Conservation (phyloP, 2,888 invertebrate species). For the Eilema sororculum region DNA sequence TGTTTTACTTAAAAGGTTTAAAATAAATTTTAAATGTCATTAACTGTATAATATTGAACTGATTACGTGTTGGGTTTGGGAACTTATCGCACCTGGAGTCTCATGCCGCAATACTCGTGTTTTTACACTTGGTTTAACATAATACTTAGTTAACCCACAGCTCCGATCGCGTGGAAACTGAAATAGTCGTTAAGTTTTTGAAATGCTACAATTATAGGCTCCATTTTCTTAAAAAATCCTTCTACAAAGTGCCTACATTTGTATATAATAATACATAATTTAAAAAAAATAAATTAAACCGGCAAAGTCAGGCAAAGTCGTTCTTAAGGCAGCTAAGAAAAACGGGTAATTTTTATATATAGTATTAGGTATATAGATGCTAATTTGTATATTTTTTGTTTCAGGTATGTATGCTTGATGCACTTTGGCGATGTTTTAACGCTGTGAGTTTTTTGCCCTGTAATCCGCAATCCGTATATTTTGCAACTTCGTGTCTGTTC, state of each 20-base stretch:
- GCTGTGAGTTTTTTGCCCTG: constrained; percentile 13
- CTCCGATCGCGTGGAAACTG: background rate
- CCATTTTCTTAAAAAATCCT: background rate
- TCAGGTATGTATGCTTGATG: constrained; percentile 19
- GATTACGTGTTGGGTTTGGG: background rate
- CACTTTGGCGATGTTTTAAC: background rate
- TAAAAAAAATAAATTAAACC: too few species aligned
- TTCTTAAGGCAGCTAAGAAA: background rate
- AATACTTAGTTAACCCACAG: too few species aligned
- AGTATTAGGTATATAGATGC: background rate
- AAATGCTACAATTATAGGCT: background rate
- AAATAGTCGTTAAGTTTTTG: background rate
- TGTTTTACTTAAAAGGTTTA: background rate
- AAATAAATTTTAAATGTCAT: background rate
- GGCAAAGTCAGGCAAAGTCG: too few species aligned
- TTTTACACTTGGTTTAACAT: background rate
- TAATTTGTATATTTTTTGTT: constrained; percentile 16
- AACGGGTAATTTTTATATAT: background rate
- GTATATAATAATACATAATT: too few species aligned
- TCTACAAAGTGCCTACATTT: too few species aligned
- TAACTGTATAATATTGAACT: background rate
- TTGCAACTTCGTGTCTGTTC: background rate
- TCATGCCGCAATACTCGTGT: background rate
- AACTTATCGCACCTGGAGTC: background rate
- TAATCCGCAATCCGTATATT: background rate